A percentile compares a stretch with the other conserved stretches of the same genome.
phyloP scores from a whole-genome alignment of 92 coral and sea anemone species.

The Epizoanthus rinbou region DNA sequence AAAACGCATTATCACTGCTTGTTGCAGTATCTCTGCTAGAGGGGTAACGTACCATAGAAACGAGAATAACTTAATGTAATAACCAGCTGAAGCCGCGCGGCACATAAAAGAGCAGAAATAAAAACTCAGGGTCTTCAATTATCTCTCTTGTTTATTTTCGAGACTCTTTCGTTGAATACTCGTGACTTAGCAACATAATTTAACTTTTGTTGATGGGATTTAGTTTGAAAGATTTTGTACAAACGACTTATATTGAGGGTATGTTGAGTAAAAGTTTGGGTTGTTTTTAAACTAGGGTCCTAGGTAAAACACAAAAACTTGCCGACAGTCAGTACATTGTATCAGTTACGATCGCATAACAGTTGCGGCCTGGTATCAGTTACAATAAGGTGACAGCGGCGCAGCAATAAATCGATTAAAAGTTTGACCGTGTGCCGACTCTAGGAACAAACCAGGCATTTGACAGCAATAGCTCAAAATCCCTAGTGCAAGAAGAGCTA shows the following conservation, averaged over 20 bases:
- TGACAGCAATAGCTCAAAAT: conserved; percentile 27
- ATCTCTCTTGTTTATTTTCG: conserved; percentile 83
- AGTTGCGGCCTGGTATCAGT: conserved; percentile 79
- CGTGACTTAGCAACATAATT: not conserved
- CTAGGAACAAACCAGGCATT: conserved; percentile 36
- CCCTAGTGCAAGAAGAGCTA: too few relatives aligned
- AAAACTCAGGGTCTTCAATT: conserved; percentile 89
- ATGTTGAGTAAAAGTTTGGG: conserved; percentile 10
- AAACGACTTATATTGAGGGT: not conserved
- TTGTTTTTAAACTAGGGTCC: conserved; percentile 12
- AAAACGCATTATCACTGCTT: conserved; percentile 62
- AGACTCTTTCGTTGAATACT: conserved; percentile 52
- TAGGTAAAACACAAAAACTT: conserved; percentile 38
- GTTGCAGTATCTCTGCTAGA: conserved; percentile 51
- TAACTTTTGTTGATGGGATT: not conserved
- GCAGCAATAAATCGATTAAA: conserved; percentile 68
- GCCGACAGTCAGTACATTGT: conserved; percentile 82
- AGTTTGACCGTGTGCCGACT: conserved; percentile 47
- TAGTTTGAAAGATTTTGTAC: not conserved
- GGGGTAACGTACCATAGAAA: conserved; percentile 36
- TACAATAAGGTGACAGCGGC: conserved; percentile 70
- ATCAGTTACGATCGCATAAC: conserved; percentile 86
- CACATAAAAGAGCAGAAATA: conserved; percentile 72
- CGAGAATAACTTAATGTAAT: conserved; percentile 61
- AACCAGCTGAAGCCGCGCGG: conserved; percentile 86